A percentile compares a stretch with the other conserved stretches of the same genome.
Evolutionary conservation across 1,140 invertebrate genomes (phyloP).

Genomic region (Lucilia cuprina): DNA sequence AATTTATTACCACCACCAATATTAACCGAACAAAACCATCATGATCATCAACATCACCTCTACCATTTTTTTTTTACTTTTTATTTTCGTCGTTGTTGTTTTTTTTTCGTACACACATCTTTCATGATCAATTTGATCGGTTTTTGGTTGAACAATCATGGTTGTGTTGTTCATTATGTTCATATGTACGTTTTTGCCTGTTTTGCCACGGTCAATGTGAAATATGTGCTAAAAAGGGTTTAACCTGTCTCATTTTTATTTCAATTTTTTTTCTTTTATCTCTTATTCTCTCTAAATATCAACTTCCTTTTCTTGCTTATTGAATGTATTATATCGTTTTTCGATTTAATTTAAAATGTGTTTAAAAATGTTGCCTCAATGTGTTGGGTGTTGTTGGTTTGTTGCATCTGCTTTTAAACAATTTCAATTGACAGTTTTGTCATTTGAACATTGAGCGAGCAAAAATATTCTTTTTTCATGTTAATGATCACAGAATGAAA

Average conservation of each 20-base stretch:
- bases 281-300: neutral
- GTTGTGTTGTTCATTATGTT: constrained; percentile 19
- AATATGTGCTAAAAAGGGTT: constrained; percentile 29
- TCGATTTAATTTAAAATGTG: neutral
- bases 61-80: neutral
- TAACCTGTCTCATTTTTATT: constrained; percentile 28
- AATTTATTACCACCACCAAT: neutral
- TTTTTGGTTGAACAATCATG: neutral
- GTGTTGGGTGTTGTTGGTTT: neutral
- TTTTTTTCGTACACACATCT: neutral
- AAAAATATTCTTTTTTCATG: neutral
- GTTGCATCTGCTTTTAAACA: constrained; percentile 13
- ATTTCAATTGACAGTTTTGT: constrained; percentile 17
- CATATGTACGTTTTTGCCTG: too few species aligned
- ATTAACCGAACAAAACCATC: neutral
- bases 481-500: neutral
- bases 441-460: neutral
- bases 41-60: neutral
- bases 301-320: neutral
- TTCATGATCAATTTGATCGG: constrained; percentile 17
- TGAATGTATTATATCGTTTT: neutral
- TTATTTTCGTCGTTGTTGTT: neutral
- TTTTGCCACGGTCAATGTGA: constrained; percentile 21
- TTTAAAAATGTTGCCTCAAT: neutral
- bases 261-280: neutral